These are phyloP conservation scores for Osmerus eperlanus DNA, from an alignment of 2,113 vertebrate genomes.

Conservation along the genomic window DNA sequence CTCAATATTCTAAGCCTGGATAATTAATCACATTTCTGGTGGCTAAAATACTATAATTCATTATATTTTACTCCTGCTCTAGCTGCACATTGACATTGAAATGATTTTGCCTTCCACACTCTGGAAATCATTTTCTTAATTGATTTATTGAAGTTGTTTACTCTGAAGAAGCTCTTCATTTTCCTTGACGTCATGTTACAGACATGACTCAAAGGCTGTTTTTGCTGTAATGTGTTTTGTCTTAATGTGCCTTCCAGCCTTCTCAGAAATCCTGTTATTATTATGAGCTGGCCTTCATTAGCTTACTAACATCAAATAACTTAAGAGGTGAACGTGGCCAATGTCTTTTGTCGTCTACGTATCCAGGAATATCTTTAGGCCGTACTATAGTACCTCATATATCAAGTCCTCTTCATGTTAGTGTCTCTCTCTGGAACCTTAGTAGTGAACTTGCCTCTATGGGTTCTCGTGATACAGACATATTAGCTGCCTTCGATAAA, in stretches of 20 bases:
- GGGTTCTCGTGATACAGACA: conserved; percentile 40
- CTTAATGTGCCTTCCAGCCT: conserved; percentile 17
- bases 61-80: conserved; percentile 24
- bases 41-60: conserved; percentile 1
- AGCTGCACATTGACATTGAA: conserved; percentile 30
- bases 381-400: too few relatives aligned
- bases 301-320: background rate
- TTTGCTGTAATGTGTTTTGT: conserved; percentile 40
- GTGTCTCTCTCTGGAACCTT: background rate
- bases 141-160: conserved; percentile 61
- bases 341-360: background rate
- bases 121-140: conserved; percentile 51
- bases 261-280: conserved; percentile 16
- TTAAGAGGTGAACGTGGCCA: background rate
- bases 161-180: conserved; percentile 46
- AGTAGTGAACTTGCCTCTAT: conserved; percentile 30
- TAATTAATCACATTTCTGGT: conserved; percentile 26
- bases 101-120: conserved; percentile 14
- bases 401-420: background rate
- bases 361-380: background rate
- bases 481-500: conserved; percentile 41
- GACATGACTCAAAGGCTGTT: conserved; percentile 44
- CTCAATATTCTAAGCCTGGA: conserved; percentile 25
- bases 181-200: conserved; percentile 44
- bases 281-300: conserved; percentile 3